Evolutionary conservation across 2,113 vertebrate species (phyloP).

Genomic region (Cyphomyrus discorhynchus): DNA sequence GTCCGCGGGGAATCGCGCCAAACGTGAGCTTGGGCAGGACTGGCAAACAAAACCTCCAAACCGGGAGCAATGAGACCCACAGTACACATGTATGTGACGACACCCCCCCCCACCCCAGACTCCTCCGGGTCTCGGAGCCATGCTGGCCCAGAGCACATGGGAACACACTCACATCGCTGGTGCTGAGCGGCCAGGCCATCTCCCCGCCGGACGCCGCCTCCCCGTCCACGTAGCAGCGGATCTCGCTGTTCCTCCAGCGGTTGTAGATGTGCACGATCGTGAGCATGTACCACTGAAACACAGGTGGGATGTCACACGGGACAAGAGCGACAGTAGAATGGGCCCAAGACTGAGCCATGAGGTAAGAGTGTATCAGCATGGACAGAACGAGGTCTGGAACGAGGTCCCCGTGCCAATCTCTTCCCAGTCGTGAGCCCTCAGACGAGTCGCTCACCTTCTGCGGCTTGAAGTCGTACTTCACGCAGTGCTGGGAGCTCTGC

Average conservation of each 20-base stretch:
- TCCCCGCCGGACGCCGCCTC: conserved; percentile 91
- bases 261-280: conserved; percentile 93
- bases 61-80: not conserved
- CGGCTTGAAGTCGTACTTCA: conserved; percentile 97
- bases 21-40: not conserved
- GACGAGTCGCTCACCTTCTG: conserved; percentile 74
- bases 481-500: conserved; percentile 96
- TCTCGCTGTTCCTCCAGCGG: conserved; percentile 97
- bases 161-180: conserved; percentile 79
- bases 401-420: not conserved
- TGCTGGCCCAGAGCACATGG: not conserved
- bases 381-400: not conserved
- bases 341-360: not conserved
- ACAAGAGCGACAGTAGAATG: not conserved
- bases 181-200: conserved; percentile 95
- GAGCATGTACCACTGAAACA: conserved; percentile 94
- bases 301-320: not conserved
- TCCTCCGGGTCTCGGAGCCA: not conserved
- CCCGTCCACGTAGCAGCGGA: conserved; percentile 91
- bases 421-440: not conserved
- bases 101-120: not conserved
- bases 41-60: not conserved
- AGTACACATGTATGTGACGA: not conserved
- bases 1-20: not conserved
- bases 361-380: not conserved